These are phyloP conservation scores for Taenioides sp. DNA, from an alignment of 2,797 vertebrate species.

Conservation along the genomic window DNA sequence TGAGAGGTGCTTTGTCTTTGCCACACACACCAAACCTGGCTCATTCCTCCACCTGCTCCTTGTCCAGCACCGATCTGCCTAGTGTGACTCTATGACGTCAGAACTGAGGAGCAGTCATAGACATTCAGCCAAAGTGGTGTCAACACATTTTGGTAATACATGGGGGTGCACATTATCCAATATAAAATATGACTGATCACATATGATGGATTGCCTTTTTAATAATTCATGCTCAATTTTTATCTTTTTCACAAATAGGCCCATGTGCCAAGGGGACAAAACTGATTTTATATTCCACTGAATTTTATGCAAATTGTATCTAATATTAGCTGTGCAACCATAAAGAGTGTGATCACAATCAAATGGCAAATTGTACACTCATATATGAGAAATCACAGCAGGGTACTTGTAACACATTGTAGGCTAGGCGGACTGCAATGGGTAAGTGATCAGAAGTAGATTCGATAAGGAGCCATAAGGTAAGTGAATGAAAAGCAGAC, in stretches of 20 bases:
- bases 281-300: not conserved
- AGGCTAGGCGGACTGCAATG: too few relatives aligned
- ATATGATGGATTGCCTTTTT: not conserved
- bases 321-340: not conserved
- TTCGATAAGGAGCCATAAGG: too few relatives aligned
- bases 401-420: too few relatives aligned
- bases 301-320: not conserved
- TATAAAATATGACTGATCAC: not conserved
- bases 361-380: not conserved
- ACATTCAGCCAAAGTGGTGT: slow-evolving; percentile 1
- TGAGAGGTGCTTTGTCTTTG: slow-evolving; percentile 28
- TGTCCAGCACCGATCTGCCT: slow-evolving; percentile 20
- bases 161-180: not conserved
- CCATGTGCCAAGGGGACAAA: not conserved
- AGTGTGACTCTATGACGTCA: slow-evolving; percentile 11
- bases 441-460: too few relatives aligned
- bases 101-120: not conserved
- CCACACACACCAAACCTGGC: slow-evolving; percentile 19
- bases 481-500: too few relatives aligned
- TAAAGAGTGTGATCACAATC: not conserved
- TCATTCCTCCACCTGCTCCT: slow-evolving; percentile 36
- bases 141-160: not conserved
- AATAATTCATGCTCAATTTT: not conserved
- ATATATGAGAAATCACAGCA: not conserved
- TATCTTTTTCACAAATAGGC: not conserved